phyloP scores from a whole-genome alignment of 2,888 invertebrate species.

The Hecatera dysodea region DNA sequence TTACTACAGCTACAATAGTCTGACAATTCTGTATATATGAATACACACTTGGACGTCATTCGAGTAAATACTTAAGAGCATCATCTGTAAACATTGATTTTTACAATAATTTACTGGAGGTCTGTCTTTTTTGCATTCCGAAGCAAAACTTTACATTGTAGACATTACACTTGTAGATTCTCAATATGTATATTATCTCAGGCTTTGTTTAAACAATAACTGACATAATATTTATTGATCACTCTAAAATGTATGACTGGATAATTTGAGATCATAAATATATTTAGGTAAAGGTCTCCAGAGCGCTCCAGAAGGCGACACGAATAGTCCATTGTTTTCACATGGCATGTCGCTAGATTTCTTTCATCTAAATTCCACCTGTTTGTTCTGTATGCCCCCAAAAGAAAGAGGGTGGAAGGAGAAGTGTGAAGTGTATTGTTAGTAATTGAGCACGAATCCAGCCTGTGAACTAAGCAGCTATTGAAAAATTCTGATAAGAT shows the following conservation, averaged over 20 bases:
- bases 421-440: no score
- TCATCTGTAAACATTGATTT: conserved; percentile 9
- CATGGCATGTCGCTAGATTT: no score
- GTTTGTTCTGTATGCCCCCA: no score
- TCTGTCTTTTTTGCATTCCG: conserved; percentile 17
- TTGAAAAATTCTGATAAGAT: no score
- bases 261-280: conserved; percentile 2
- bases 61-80: neutral
- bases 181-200: neutral
- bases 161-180: conserved; percentile 28
- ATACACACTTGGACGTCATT: no score
- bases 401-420: no score
- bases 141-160: conserved; percentile 7
- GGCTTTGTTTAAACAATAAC: conserved; percentile 4
- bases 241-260: conserved; percentile 21
- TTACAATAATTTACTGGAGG: neutral
- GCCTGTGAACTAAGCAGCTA: no score
- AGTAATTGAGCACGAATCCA: no score
- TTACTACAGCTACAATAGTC: neutral
- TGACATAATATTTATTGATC: conserved; percentile 38
- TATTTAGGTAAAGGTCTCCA: conserved; percentile 2
- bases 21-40: neutral
- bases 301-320: neutral
- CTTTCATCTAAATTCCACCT: no score
- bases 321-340: neutral